These are phyloP conservation scores for Margaritifera margaritifera DNA, from an alignment of 2,888 invertebrate genomes.

Conservation along the genomic window DNA sequence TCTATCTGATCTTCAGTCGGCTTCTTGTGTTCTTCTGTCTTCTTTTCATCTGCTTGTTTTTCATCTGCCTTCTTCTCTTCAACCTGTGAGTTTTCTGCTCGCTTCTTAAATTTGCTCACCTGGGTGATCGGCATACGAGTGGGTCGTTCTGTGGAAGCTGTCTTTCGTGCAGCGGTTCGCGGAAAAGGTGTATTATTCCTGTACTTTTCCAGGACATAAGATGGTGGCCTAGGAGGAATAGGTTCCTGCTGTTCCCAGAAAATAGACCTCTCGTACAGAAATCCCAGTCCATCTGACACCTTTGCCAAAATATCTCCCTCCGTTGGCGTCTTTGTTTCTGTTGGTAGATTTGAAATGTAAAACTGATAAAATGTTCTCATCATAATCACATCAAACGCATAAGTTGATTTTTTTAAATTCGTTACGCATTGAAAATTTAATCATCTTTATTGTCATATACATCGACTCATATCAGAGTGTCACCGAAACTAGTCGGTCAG, in stretches of 20 bases:
- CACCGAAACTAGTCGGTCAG: too few relatives aligned
- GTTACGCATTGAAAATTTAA: too few relatives aligned
- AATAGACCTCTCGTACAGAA: slow-evolving; percentile 48
- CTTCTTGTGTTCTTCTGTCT: too few relatives aligned
- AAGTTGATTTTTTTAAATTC: too few relatives aligned
- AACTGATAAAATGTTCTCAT: background rate
- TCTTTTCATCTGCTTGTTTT: too few relatives aligned
- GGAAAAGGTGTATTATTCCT: too few relatives aligned
- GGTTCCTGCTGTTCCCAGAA: slow-evolving; percentile 52
- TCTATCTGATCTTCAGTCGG: too few relatives aligned
- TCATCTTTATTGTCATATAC: too few relatives aligned
- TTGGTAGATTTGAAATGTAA: slow-evolving; percentile 6
- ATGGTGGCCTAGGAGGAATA: slow-evolving; percentile 38
- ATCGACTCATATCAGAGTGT: too few relatives aligned
- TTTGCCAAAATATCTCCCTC: slow-evolving; percentile 38
- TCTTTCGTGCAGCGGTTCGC: too few relatives aligned
- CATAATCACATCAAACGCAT: too few relatives aligned
- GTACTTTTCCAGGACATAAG: slow-evolving; percentile 16
- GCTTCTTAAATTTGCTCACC: slow-evolving; percentile 24
- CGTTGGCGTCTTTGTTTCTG: slow-evolving; percentile 37
- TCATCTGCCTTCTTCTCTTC: too few relatives aligned
- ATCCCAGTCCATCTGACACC: slow-evolving; percentile 44
- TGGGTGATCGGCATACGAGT: slow-evolving; percentile 35
- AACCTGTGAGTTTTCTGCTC: background rate
- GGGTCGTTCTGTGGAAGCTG: background rate